phyloP scores from a whole-genome alignment of 2,113 vertebrate species.

The Pygoscelis antarcticus region DNA sequence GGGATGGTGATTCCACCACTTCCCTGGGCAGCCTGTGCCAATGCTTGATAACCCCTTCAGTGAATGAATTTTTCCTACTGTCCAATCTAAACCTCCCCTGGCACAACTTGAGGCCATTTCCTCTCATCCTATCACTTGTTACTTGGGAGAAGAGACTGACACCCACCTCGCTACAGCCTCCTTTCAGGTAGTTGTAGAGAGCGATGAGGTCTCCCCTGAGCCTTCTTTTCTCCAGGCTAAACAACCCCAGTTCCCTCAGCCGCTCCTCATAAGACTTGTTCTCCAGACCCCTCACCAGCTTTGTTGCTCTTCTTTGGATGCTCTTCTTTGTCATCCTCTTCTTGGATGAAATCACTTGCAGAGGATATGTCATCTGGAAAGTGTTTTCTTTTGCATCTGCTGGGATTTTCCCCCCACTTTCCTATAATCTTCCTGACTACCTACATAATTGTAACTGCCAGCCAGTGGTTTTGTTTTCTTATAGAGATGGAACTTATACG shows the following conservation, averaged over 20 bases:
- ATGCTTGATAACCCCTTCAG: neutral
- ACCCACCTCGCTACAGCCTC: fast-evolving
- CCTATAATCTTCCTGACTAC: neutral
- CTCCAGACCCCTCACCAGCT: neutral
- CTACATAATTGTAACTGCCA: neutral
- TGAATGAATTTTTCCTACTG: neutral
- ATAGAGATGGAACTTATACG: neutral
- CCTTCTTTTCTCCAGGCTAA: neutral
- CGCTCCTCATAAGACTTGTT: fast-evolving
- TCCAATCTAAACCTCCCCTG: neutral
- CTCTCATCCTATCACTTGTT: fast-evolving
- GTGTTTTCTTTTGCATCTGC: neutral
- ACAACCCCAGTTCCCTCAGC: neutral
- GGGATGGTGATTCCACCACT: neutral
- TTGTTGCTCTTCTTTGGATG: neutral
- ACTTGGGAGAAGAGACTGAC: fast-evolving
- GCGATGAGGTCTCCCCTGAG: neutral
- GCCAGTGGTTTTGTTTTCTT: neutral
- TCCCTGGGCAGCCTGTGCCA: neutral
- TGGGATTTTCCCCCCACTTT: neutral
- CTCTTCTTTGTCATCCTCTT: neutral
- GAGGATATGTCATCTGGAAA: neutral
- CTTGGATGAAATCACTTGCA: neutral
- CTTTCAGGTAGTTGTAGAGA: neutral
- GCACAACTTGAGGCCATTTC: neutral